Evolutionary conservation across 2,888 invertebrate genomes (phyloP).

Genomic region (Charanyca ferruginea): DNA sequence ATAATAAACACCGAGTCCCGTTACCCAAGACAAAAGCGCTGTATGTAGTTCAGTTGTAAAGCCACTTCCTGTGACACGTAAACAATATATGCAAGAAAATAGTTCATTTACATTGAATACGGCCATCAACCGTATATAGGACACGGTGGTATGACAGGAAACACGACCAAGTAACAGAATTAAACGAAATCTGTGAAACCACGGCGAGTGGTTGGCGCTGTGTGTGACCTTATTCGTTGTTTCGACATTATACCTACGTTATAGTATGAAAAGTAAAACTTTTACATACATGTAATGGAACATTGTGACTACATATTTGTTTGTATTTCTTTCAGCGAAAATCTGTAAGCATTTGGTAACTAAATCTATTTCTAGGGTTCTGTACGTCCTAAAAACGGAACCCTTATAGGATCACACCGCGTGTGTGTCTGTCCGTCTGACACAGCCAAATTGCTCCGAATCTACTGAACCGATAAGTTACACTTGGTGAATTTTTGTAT

Average conservation of each 20-base stretch:
- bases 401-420: no score
- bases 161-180: constrained; percentile 51
- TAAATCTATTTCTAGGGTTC: no score
- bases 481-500: no score
- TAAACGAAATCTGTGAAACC: constrained; percentile 49
- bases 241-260: constrained; percentile 30
- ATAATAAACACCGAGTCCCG: constrained; percentile 76
- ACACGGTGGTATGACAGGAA: constrained; percentile 62
- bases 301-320: neutral
- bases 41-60: constrained; percentile 75
- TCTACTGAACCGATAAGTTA: no score
- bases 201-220: constrained; percentile 39
- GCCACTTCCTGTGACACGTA: constrained; percentile 78
- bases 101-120: constrained; percentile 82
- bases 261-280: constrained; percentile 28
- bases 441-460: no score
- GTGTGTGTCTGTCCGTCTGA: no score
- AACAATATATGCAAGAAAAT: constrained; percentile 76
- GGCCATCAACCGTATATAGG: constrained; percentile 59
- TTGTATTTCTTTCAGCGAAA: neutral
- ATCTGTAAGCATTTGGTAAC: constrained; percentile 7
- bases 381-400: no score
- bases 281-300: constrained; percentile 8
- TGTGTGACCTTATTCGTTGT: constrained; percentile 47
- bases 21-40: constrained; percentile 76